Percentiles rank a stretch among this genome's conserved stretches.
Evolutionary conservation across 2,888 invertebrate species (phyloP).

Genomic region (Acleris cristana): DNA sequence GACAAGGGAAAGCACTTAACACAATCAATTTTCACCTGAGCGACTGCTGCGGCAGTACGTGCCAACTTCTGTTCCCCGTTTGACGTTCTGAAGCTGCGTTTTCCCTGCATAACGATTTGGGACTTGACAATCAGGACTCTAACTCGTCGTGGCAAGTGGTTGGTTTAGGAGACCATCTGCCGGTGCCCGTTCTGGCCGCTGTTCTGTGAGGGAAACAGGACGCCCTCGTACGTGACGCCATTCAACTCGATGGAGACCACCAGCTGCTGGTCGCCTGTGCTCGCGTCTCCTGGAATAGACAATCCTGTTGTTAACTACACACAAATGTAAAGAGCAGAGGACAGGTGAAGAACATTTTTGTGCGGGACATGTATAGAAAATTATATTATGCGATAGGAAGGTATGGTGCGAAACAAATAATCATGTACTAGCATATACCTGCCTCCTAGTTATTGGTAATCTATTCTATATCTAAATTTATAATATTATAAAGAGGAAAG

Average conservation of each 20-base stretch:
- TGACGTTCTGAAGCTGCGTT: slow-evolving; percentile 22
- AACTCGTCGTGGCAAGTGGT: slow-evolving; percentile 18
- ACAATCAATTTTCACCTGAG: slow-evolving; percentile 8
- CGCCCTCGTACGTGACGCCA: slow-evolving; percentile 97
- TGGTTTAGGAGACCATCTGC: slow-evolving; percentile 74
- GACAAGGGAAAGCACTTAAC: slow-evolving; percentile 26
- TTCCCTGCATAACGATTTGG: slow-evolving; percentile 36
- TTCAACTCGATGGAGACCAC: slow-evolving; percentile 98
- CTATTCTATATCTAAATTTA: too few species aligned
- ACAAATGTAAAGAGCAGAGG: too few species aligned
- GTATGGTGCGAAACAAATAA: too few species aligned
- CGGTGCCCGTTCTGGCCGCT: slow-evolving; percentile 74
- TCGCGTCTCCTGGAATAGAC: slow-evolving; percentile 87
- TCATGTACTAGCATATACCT: too few species aligned
- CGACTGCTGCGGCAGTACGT: slow-evolving; percentile 16
- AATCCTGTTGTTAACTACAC: not conserved
- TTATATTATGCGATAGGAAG: too few species aligned
- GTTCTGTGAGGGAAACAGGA: slow-evolving; percentile 87
- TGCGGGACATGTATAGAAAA: too few species aligned
- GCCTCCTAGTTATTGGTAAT: too few species aligned
- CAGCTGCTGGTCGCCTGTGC: slow-evolving; percentile 93
- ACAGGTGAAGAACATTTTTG: too few species aligned
- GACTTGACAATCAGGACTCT: slow-evolving; percentile 39
- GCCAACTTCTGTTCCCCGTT: slow-evolving; percentile 17
- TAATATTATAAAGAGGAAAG: too few species aligned